Base-by-base conservation (phyloP, 2,797 vertebrate genomes). In the Bryconaethiops microstoma region DNA sequence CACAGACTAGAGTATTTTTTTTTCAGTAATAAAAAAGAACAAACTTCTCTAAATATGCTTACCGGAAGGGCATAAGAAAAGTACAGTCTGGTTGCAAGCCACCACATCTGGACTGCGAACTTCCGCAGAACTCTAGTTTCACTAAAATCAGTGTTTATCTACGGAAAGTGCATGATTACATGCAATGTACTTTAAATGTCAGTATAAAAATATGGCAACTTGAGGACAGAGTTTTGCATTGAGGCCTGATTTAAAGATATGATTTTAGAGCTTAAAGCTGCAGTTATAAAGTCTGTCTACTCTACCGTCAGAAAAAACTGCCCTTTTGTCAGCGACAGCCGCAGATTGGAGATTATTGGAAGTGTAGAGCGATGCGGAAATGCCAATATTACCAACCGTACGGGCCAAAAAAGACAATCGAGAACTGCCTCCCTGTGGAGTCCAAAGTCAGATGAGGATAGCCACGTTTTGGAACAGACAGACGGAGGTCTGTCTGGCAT, bases 71-170 rank as follows among this genome's bases (percentile, higher is more conserved):
- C 88, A 84, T 86, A 83, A 89, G 88, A 83, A 92, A 90, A 92
- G 90, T 88, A 89, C 90, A 91, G 91, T 91, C 87, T 88, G 83
- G 85, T 87, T 85, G 85, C 76, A 88, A 87, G 89, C 88, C 87
- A 92, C 90, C 86, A 82, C 91, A 90, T 85, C 87, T 90, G 89
- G 87, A 92, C 85, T 42, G 63, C 82, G 69, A 87, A 89, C 57
- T 86, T 89, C 89, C 91, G 86, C 85, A 91, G 88, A 87, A 87
- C 88, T 92, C 90, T 82, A 82, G 88, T 91, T 92, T 91, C 86
- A 89, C 85, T 92, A 86, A 89, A 92, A 91, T 93, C 89, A 55
- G 84, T 93, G 89, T 93, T 93, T 93, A 90, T 90, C 86, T 91
- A 91, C 79, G 82, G 82, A 87, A 90, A 91, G 82, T 89, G 85